A percentile compares a stretch with the other conserved stretches of the same genome.
Conservation (phyloP, 30 jellyfish, hydroid and myxozoan genomes). For the Aurelia aurita complex sp. Pacific region DNA sequence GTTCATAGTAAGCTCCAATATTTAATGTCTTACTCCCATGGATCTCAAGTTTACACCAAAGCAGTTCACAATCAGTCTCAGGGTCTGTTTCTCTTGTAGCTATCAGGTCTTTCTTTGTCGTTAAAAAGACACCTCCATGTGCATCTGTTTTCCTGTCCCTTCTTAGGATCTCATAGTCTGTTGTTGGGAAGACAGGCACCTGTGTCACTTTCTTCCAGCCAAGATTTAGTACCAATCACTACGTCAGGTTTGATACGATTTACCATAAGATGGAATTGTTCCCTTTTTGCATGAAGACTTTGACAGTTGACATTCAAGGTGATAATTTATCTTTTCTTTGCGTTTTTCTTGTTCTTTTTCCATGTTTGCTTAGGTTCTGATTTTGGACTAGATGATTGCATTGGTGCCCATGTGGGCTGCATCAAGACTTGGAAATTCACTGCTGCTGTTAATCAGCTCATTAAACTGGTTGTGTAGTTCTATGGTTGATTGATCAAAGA, state of each 20-base stretch:
- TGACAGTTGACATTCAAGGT: constrained; percentile 23
- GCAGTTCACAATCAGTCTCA: constrained; percentile 34
- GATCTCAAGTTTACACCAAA: constrained; percentile 17
- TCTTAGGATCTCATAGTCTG: too few relatives aligned
- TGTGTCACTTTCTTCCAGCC: constrained; percentile 7
- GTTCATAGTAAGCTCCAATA: too few relatives aligned
- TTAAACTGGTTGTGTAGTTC: too few relatives aligned
- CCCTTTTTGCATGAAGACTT: constrained; percentile 28
- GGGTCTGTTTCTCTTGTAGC: constrained; percentile 16
- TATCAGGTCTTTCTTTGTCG: constrained; percentile 16
- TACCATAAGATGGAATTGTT: constrained; percentile 21
- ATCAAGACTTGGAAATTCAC: constrained; percentile 47
- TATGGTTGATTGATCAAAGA: too few relatives aligned
- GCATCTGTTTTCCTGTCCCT: too few relatives aligned
- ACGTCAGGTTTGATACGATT: constrained; percentile 27
- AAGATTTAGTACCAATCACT: constrained; percentile 39
- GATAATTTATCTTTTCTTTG: constrained; percentile 18
- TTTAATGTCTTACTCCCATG: too few relatives aligned
- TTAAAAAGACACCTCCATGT: constrained; percentile 10
- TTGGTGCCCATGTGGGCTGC: constrained; percentile 49
- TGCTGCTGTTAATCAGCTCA: constrained; percentile 15
- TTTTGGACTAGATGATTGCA: constrained; percentile 38
- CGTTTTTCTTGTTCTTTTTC: not conserved
- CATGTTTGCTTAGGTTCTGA: constrained; percentile 23
- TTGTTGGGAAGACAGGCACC: too few relatives aligned